phyloP scores from a whole-genome alignment of 2,797 vertebrate genomes.

The Pangasius djambal region DNA sequence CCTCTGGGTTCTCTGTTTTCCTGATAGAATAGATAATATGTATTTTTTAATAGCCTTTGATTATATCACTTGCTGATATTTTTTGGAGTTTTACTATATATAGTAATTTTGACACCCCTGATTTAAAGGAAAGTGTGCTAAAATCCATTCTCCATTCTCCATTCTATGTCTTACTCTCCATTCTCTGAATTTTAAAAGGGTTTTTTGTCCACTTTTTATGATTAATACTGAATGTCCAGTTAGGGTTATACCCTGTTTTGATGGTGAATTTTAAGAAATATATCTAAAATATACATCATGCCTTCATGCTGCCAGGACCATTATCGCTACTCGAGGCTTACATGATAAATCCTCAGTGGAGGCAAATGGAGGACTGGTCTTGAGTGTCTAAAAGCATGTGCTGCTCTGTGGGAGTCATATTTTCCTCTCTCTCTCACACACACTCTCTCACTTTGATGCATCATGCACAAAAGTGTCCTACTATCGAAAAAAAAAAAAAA shows the following conservation, averaged over 20 bases:
- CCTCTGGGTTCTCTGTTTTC: neutral
- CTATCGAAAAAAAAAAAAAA: neutral
- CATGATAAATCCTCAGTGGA: constrained; percentile 43
- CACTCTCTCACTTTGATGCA: neutral
- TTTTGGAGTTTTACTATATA: neutral
- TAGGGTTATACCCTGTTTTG: neutral
- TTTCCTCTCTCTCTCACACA: neutral
- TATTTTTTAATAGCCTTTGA: neutral
- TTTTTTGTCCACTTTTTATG: neutral
- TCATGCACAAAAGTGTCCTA: constrained; percentile 3
- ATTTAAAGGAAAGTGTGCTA: neutral
- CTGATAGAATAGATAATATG: neutral
- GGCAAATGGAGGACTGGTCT: constrained; percentile 30
- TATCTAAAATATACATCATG: constrained; percentile 4
- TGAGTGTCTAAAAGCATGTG: constrained; percentile 35
- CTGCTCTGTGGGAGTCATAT: constrained; percentile 17
- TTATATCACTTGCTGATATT: neutral
- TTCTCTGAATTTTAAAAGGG: neutral
- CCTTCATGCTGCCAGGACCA: constrained; percentile 35
- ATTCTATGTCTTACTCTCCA: neutral
- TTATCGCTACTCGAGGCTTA: constrained; percentile 21
- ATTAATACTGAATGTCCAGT: neutral
- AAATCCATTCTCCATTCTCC: neutral
- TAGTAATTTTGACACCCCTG: neutral
- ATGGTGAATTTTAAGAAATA: neutral